phyloP scores from a whole-genome alignment of 2,797 vertebrate species.

The Paedocypris micromegethes region DNA sequence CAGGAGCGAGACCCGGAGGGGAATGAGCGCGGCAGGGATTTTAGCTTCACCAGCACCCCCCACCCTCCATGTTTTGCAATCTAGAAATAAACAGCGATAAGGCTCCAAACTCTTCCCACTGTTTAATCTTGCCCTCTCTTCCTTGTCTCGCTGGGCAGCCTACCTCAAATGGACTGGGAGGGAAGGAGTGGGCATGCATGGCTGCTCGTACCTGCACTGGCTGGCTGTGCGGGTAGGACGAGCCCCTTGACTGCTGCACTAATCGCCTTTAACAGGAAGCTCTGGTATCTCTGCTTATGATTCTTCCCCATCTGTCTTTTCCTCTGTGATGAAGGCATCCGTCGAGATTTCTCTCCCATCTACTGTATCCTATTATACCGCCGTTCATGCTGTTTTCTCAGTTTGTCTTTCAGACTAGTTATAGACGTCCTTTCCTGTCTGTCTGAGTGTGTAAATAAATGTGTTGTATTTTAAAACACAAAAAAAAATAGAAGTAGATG shows the following conservation, averaged over 20 bases:
- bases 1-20: slow-evolving; percentile 62
- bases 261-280: slow-evolving; percentile 38
- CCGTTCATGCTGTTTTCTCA: slow-evolving; percentile 27
- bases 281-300: slow-evolving; percentile 20
- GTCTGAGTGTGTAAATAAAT: slow-evolving; percentile 53
- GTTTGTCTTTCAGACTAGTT: slow-evolving; percentile 43
- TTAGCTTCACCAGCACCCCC: slow-evolving; percentile 52
- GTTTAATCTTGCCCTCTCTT: slow-evolving; percentile 43
- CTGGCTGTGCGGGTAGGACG: slow-evolving; percentile 29
- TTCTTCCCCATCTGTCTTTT: slow-evolving; percentile 16
- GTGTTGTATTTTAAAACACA: too few species aligned
- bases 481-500: too few species aligned
- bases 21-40: slow-evolving; percentile 63
- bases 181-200: slow-evolving; percentile 29
- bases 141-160: slow-evolving; percentile 42
- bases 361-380: slow-evolving; percentile 34
- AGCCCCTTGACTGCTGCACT: slow-evolving; percentile 29
- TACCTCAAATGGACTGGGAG: slow-evolving; percentile 43
- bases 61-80: slow-evolving; percentile 54
- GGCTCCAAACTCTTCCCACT: slow-evolving; percentile 45
- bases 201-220: slow-evolving; percentile 29
- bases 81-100: slow-evolving; percentile 63
- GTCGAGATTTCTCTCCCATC: slow-evolving; percentile 24
- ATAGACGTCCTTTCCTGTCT: slow-evolving; percentile 17
- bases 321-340: slow-evolving; percentile 28